Conservation (phyloP, 2,797 vertebrate species). For the Fistularia tabacaria region DNA sequence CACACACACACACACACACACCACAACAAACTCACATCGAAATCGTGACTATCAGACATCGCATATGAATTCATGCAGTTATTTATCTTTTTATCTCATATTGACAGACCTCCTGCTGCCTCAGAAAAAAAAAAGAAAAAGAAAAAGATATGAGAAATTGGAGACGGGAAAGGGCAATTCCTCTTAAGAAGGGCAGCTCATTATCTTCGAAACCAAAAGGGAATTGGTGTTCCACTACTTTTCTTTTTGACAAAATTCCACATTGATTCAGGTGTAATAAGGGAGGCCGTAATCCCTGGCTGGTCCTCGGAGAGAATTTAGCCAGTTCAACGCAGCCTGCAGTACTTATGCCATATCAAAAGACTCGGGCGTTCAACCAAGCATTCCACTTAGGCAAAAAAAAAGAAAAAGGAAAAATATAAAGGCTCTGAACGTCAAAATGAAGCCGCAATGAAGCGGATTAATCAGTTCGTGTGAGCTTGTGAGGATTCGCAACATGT, state of each 20-base stretch:
- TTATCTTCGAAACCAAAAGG: conserved; percentile 33
- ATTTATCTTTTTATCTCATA: conserved; percentile 39
- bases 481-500: not conserved
- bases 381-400: not conserved
- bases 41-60: too few species aligned
- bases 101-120: conserved; percentile 33
- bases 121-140: conserved; percentile 3
- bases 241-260: conserved; percentile 8
- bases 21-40: too few species aligned
- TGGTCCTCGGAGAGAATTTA: too few species aligned
- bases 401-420: too few species aligned
- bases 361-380: conserved; percentile 4
- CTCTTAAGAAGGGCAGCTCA: conserved; percentile 32
- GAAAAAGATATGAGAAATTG: conserved; percentile 40
- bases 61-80: conserved; percentile 20
- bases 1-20: not conserved
- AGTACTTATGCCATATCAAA: conserved; percentile 10
- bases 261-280: not conserved
- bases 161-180: conserved; percentile 20
- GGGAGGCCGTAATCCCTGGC: not conserved
- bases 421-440: not conserved
- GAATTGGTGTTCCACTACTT: conserved; percentile 36
- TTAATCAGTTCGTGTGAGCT: not conserved
- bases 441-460: not conserved
- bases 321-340: conserved; percentile 5